phyloP scores from a whole-genome alignment of 2,113 vertebrate species.

The Pyrgilauda ruficollis region DNA sequence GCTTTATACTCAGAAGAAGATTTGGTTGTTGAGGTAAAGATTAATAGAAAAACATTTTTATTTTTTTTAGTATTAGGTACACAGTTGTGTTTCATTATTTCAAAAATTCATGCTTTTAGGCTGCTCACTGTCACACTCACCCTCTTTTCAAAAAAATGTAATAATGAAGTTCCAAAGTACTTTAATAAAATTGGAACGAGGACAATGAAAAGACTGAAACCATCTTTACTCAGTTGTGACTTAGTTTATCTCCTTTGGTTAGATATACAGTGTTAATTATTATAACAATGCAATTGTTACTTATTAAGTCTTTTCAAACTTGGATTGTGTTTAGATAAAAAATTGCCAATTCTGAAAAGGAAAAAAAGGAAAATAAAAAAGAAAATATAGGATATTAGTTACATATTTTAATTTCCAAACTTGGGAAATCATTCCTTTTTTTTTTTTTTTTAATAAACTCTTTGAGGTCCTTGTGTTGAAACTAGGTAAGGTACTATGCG shows the following conservation, averaged over 20 bases:
- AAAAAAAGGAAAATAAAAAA: not conserved
- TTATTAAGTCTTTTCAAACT: not conserved
- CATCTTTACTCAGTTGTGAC: not conserved
- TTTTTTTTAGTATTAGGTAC: not conserved
- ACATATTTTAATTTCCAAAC: not conserved
- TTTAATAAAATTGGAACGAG: not conserved
- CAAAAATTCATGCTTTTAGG: not conserved
- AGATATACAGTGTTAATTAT: not conserved
- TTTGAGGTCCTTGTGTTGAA: not conserved
- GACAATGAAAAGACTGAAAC: not conserved
- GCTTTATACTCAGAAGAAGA: not conserved
- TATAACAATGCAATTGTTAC: not conserved
- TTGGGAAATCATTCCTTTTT: not conserved
- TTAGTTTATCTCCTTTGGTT: not conserved
- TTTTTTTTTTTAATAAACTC: not conserved
- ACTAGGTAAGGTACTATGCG: not conserved
- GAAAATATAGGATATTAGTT: not conserved
- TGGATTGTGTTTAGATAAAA: not conserved
- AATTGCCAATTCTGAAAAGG: not conserved
- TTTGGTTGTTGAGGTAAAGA: not conserved
- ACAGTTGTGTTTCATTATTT: not conserved
- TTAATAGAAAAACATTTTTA: not conserved
- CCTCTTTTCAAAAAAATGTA: not conserved
- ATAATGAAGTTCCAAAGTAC: not conserved
- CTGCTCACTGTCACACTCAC: not conserved